Conservation (phyloP, 2,888 invertebrate species). For the Drosophila prolongata region DNA sequence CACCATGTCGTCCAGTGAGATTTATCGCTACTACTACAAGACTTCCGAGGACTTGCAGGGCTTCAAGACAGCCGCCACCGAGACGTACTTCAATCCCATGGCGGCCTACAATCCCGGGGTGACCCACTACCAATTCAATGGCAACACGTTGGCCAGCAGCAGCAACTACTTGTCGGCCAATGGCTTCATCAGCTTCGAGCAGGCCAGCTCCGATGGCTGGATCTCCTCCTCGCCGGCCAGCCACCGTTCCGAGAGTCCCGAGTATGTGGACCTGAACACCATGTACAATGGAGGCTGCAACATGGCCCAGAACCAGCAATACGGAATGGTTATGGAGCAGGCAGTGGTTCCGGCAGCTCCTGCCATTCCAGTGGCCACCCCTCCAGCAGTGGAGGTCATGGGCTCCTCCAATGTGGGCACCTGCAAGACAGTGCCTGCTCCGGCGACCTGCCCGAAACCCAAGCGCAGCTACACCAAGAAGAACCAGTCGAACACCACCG, state of each 20-base stretch:
- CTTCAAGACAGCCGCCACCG: constrained; percentile 73
- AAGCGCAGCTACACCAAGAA: constrained; percentile 82
- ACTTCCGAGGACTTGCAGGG: constrained; percentile 83
- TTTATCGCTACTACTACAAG: constrained; percentile 84
- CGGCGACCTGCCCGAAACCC: constrained; percentile 55
- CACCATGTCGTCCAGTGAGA: constrained; percentile 83
- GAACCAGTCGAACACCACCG: constrained; percentile 42
- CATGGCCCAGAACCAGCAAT: constrained; percentile 54
- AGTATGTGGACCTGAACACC: constrained; percentile 83
- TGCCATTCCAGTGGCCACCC: constrained; percentile 17
- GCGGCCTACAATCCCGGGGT: constrained; percentile 81
- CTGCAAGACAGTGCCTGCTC: constrained; percentile 68
- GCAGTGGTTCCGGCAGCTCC: constrained; percentile 13
- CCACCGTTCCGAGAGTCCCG: constrained; percentile 84
- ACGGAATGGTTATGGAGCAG: constrained; percentile 21
- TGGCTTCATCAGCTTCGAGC: constrained; percentile 83
- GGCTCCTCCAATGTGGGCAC: constrained; percentile 83
- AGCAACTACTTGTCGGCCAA: constrained; percentile 73
- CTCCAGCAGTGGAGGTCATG: constrained; percentile 59
- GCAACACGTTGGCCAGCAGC: constrained; percentile 65
- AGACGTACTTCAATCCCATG: constrained; percentile 83
- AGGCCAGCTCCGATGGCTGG: constrained; percentile 84
- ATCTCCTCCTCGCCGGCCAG: constrained; percentile 84
- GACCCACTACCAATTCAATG: constrained; percentile 73
- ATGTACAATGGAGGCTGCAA: constrained; percentile 77